Conservation (phyloP, 2,797 vertebrate species). For the Nyctalus aviator region DNA sequence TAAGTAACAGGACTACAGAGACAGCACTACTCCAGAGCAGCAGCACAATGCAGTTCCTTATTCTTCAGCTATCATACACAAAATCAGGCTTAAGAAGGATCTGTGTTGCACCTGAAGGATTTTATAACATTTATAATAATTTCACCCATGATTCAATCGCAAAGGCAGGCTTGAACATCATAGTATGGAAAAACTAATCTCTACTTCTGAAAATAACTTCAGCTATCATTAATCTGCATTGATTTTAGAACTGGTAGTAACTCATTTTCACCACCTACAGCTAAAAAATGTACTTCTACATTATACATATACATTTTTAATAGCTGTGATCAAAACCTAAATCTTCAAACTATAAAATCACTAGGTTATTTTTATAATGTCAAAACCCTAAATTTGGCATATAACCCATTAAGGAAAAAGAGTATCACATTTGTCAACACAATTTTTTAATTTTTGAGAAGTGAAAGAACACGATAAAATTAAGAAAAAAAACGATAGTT, state of each 20-base stretch:
- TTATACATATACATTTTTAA: neutral
- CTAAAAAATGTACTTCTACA: conserved; percentile 19
- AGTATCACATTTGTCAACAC: neutral
- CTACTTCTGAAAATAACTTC: conserved; percentile 40
- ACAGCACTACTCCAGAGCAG: neutral
- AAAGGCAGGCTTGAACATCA: conserved; percentile 8
- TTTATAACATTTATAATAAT: conserved; percentile 44
- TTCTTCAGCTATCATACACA: neutral
- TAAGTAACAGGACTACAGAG: neutral
- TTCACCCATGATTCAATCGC: conserved; percentile 7
- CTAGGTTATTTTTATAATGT: neutral
- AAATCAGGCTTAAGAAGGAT: neutral
- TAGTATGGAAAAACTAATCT: neutral
- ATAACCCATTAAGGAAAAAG: neutral
- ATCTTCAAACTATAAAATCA: neutral
- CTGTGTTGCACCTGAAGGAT: neutral
- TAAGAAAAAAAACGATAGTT: conserved; percentile 7
- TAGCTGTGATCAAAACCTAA: conserved; percentile 32
- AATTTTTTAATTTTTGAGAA: neutral
- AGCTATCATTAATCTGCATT: neutral
- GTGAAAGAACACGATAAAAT: neutral
- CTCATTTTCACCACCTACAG: neutral
- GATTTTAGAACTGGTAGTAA: neutral
- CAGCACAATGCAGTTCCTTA: neutral
- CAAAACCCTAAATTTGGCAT: neutral